Conservation (phyloP, 2,888 invertebrate genomes). For the Steinernema scapterisci region DNA sequence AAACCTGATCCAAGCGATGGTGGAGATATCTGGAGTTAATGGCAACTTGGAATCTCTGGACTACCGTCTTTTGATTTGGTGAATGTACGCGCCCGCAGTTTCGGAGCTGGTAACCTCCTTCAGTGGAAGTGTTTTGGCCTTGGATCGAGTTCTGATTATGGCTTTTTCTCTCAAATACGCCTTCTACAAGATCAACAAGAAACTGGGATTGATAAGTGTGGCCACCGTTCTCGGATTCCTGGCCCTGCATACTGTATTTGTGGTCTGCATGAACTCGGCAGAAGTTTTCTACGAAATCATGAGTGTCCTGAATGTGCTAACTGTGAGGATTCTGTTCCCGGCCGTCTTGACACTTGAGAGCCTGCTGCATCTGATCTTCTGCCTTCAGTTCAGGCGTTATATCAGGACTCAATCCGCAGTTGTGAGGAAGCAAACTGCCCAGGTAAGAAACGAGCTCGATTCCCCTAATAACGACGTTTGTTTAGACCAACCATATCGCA, state of each 20-base stretch:
- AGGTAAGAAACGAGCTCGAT: neutral
- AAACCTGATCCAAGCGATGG: neutral
- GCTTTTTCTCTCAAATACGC: neutral
- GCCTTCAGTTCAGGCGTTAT: neutral
- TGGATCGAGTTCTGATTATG: neutral
- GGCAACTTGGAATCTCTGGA: too few relatives aligned
- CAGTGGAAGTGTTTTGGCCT: neutral
- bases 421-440: neutral
- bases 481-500: slow-evolving; percentile 13
- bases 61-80: too few relatives aligned
- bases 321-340: neutral
- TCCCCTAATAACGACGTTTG: too few relatives aligned
- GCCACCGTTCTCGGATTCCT: neutral
- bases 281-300: neutral
- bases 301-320: neutral
- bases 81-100: neutral
- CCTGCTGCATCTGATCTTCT: neutral
- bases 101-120: neutral
- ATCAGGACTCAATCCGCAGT: too few relatives aligned
- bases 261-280: neutral
- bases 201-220: neutral
- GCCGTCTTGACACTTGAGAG: neutral
- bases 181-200: neutral
- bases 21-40: too few relatives aligned
- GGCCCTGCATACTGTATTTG: neutral